Evolutionary conservation across 2,888 invertebrate species (phyloP).

Genomic region (Anthrax anthrax): DNA sequence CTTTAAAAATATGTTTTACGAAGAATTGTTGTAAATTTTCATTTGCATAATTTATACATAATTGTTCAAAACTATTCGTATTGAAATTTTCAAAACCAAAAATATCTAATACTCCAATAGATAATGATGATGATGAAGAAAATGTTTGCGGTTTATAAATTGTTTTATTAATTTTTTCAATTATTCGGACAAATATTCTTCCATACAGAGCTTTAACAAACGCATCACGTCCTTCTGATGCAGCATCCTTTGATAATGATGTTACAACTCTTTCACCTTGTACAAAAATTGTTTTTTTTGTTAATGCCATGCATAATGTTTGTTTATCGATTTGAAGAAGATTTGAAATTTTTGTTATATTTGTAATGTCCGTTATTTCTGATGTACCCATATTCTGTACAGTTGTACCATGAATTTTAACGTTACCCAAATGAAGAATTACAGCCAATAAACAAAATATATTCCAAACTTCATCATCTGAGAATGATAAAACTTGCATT

Average conservation of each 20-base stretch:
- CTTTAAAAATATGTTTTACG: constrained; percentile 85
- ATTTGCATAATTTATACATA: constrained; percentile 94
- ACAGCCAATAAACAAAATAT: constrained; percentile 74
- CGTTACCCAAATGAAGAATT: constrained; percentile 82
- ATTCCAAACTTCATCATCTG: constrained; percentile 69
- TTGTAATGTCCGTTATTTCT: constrained; percentile 58
- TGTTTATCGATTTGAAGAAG: constrained; percentile 56
- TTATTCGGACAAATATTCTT: constrained; percentile 76
- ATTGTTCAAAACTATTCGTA: constrained; percentile 83
- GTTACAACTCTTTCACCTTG: constrained; percentile 71
- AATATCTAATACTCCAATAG: constrained; percentile 88
- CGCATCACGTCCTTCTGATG: constrained; percentile 77
- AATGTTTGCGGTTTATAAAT: constrained; percentile 49
- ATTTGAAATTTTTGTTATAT: constrained; percentile 54
- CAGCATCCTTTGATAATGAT: constrained; percentile 56
- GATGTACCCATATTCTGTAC: constrained; percentile 77
- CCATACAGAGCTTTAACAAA: constrained; percentile 90
- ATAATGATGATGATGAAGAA: constrained; percentile 42
- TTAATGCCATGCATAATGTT: constrained; percentile 64
- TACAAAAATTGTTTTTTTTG: constrained; percentile 70
- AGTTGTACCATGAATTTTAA: constrained; percentile 62
- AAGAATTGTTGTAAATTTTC: constrained; percentile 95
- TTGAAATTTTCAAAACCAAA: constrained; percentile 96
- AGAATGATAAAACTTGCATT: constrained; percentile 82
- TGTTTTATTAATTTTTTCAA: constrained; percentile 77